phyloP scores from a whole-genome alignment of 2,113 vertebrate species.

The Danionella cerebrum region DNA sequence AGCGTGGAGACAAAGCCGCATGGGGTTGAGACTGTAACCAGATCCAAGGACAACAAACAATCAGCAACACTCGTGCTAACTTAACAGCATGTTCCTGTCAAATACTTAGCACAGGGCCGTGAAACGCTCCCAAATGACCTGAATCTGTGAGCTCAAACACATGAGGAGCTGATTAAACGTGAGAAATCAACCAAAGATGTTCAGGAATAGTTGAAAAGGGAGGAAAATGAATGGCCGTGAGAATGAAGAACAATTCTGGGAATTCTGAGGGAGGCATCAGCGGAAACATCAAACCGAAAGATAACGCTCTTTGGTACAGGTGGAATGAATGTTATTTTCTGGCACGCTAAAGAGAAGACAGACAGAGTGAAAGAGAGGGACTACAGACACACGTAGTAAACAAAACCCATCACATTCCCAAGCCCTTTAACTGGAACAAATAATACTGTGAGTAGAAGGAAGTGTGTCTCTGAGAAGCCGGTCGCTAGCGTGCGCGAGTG shows the following conservation, averaged over 20 bases:
- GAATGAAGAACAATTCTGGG: not conserved
- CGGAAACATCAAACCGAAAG: not conserved
- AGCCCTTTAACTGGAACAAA: conserved; percentile 9
- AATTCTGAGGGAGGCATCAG: not conserved
- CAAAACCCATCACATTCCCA: not conserved
- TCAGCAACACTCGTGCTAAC: conserved; percentile 10
- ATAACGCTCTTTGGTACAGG: not conserved
- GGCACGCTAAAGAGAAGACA: not conserved
- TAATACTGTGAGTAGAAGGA: not conserved
- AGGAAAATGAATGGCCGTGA: not conserved
- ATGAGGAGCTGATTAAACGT: not conserved
- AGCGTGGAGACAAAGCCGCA: conserved; percentile 34
- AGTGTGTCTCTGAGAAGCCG: conserved; percentile 5
- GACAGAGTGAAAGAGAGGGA: not conserved
- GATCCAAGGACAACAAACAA: conserved; percentile 10
- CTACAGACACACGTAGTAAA: not conserved
- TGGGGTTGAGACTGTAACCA: conserved; percentile 38
- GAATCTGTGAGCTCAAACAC: not conserved
- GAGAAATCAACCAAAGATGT: not conserved
- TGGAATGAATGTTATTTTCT: not conserved
- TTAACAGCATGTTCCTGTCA: not conserved
- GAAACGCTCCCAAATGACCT: not conserved
- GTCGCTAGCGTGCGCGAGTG: conserved; percentile 49
- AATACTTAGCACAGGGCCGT: conserved; percentile 10
- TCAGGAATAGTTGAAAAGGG: not conserved